phyloP scores from a whole-genome alignment of 2,113 vertebrate genomes.

The Sporophila hypoxantha region DNA sequence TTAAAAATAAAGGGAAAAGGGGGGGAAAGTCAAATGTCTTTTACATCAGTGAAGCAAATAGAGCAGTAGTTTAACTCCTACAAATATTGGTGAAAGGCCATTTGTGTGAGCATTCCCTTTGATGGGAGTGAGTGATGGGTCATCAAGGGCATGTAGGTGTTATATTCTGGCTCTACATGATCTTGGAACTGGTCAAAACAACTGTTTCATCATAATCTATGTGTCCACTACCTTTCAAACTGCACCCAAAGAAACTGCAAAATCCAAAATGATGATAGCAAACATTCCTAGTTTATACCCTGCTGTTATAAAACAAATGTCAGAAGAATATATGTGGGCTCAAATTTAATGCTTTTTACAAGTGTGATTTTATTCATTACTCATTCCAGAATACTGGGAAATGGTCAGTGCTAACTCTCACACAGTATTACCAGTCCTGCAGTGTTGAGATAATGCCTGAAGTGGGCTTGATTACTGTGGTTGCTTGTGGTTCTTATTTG shows the following conservation, averaged over 20 bases:
- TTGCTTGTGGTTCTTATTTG: background rate
- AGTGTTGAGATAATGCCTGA: background rate
- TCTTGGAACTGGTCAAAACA: background rate
- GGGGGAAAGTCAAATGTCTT: background rate
- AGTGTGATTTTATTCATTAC: background rate
- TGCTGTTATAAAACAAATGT: background rate
- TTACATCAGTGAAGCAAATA: background rate
- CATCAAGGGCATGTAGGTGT: background rate
- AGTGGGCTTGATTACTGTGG: background rate
- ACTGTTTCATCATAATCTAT: background rate
- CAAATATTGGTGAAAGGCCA: background rate
- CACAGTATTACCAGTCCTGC: background rate
- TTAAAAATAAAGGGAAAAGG: background rate
- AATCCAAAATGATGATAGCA: background rate
- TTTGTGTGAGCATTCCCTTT: background rate
- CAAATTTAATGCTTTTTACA: background rate
- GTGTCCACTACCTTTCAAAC: background rate
- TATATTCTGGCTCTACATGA: background rate
- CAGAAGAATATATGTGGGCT: background rate
- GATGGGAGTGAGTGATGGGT: background rate
- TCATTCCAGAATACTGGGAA: background rate
- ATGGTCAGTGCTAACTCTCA: background rate
- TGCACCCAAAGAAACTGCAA: background rate
- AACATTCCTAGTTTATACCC: background rate
- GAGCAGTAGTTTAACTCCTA: background rate